phyloP scores from a whole-genome alignment of 2,797 vertebrate species.

The Poeciliopsis paucimaculata region DNA sequence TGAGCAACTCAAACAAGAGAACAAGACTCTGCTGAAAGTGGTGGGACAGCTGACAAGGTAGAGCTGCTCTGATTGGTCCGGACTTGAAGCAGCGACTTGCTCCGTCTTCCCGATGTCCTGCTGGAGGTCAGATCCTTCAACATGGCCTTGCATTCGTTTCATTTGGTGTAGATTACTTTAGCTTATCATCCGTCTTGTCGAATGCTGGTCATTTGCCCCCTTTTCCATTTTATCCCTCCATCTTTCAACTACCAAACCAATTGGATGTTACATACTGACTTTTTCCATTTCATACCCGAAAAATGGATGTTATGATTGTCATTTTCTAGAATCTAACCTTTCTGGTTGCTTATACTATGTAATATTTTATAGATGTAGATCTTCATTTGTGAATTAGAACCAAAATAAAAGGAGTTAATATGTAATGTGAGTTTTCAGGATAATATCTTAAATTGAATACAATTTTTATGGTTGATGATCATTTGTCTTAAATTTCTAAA shows the following conservation, averaged over 20 bases:
- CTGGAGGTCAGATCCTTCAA: slow-evolving; percentile 36
- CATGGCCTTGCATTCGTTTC: slow-evolving; percentile 37
- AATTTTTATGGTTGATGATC: neutral
- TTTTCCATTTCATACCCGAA: neutral
- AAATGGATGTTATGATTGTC: neutral
- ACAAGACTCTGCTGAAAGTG: slow-evolving; percentile 99
- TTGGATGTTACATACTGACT: neutral
- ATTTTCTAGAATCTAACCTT: neutral
- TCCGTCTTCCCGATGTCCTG: slow-evolving; percentile 3
- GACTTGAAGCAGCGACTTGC: neutral
- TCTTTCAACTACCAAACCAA: neutral
- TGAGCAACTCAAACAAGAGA: slow-evolving; percentile 98
- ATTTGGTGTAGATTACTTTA: slow-evolving; percentile 50
- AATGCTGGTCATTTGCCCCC: neutral
- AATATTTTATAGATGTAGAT: neutral
- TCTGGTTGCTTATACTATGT: neutral
- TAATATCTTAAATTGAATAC: neutral
- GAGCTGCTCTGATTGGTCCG: slow-evolving; percentile 58
- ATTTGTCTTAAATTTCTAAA: neutral
- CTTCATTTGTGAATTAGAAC: neutral
- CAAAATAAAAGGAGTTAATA: neutral
- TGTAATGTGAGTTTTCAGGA: neutral
- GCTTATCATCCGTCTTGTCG: slow-evolving; percentile 16
- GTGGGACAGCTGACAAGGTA: slow-evolving; percentile 99
- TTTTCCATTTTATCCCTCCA: neutral